Evolutionary conservation across 2,113 vertebrate genomes (phyloP), one percentile per base, ranked within the genome.

Genomic region (Trematomus loennbergii): DNA sequence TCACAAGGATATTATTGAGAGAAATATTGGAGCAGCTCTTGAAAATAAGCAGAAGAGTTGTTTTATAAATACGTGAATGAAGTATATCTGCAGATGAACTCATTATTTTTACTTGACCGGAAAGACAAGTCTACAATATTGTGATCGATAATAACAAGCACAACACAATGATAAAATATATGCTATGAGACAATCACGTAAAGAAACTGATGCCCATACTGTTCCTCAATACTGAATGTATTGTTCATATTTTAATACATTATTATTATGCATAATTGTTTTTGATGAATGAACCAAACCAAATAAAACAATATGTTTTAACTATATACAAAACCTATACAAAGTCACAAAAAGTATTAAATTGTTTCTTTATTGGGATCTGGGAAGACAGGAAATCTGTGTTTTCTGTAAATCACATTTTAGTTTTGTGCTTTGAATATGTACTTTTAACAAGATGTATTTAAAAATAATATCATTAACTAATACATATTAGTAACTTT

Each of bases 81-180:
- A n/a, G 12, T 29, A 36, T n/a, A 61, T 80, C 60, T 70, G 72
- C 55, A 74, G 69, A 82, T 71, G 73, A 73, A 53, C 64, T 55
- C 72, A 73, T 72, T 53, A 55, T 72, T 68, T 84, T 58, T 52
- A 58, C 66, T 73, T 55, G 54, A 76, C 62, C 72, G 55, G 61
- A 55, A 85, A 85, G 62, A 69, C 12, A 53, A 13, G 36, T 64
- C 12, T 50, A 60, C 52, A 50, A 65, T 65, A 73, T 69, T 82
- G 58, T 66, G 72, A 79, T 78, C 72, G 65, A 78, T 73, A 77
- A 84, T 67, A 67, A 68, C 67, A 16, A 67, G 43, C n/a, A 55
- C 46, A 46, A 69, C 25, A 71, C 49, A 63, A 72, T 22, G 22
- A 49, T 54, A 59, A 76, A 88, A 77, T 61, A 75, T 68, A 73